These are phyloP conservation scores for Neolamprologus toae DNA, from an alignment of 2,113 vertebrate genomes.

Conservation along the genomic window DNA sequence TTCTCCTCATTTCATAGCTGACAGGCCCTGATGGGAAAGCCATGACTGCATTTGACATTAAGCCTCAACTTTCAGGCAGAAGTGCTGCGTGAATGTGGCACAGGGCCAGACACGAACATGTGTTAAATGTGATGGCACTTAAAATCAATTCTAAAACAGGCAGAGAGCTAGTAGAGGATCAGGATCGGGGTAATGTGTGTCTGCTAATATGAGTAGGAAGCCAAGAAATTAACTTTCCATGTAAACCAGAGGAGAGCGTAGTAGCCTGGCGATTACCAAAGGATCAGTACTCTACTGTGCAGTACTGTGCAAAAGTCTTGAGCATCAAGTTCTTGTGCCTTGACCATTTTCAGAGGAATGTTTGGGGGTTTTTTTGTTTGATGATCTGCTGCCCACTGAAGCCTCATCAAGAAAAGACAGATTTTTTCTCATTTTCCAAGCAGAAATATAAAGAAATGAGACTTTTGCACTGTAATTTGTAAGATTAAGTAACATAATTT, in stretches of 20 bases:
- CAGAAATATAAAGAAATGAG: background rate
- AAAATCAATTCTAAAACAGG: fast-evolving
- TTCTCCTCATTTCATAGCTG: background rate
- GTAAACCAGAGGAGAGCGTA: fast-evolving
- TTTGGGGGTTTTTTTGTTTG: background rate
- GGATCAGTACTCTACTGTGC: background rate
- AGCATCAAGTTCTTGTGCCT: background rate
- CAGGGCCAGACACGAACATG: background rate
- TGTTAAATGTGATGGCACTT: background rate
- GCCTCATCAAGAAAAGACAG: background rate
- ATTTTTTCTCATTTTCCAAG: background rate
- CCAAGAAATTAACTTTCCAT: background rate
- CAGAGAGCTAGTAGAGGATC: background rate
- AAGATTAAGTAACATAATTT: background rate
- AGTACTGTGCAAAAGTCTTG: background rate
- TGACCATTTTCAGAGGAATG: background rate
- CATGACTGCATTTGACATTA: background rate
- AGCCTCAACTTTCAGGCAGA: background rate
- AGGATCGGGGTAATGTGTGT: background rate
- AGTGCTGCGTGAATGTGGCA: background rate
- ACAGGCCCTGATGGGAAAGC: background rate
- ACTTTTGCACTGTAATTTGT: background rate
- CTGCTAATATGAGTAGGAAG: background rate
- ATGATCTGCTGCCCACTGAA: background rate
- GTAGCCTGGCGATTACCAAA: background rate